Base-by-base conservation (phyloP, 2,888 invertebrate genomes). In the Eugnorisma glareosa region DNA sequence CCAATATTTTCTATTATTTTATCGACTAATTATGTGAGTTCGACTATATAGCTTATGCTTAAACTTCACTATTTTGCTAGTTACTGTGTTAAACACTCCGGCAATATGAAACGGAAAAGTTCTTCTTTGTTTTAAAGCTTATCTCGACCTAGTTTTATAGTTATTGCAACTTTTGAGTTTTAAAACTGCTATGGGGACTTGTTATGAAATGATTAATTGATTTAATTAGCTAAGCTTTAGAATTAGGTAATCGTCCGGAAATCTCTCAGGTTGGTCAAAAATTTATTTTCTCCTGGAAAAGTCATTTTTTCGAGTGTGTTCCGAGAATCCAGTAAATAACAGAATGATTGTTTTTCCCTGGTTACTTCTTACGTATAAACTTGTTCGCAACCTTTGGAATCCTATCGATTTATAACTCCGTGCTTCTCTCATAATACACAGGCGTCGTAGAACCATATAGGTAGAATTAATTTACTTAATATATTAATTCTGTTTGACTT, bases 401-500 rank as follows among this genome's bases (percentile, higher is more conserved):
- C 10, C 15, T 10, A 31, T 31, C 10, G 40, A 63, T 31, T 40
- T 11, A 18, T 43, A 18, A 31, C 13, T 7, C 28, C 0, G 2
- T n/a, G 4, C 24, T 15, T 15, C 37, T 37, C 40, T 69, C 8
- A 18, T 43, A 2, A 4, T 24, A 40, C 18, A 10, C 13, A 68
- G 15, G 35, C 43, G 10, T 51, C 21, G 1, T 18, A 51, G 37
- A 1, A 35, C 11, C n/a, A n/a, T 21, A 18, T 28, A 59, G 35
- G 28, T 66, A 51, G 18, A 57, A 63, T 67, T 66, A 57, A 74
- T 57, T 71, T 31, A 37, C 59, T 67, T 70, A 28, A 54, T 73
- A 45, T 51, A 63, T 67, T 84, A 84, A 73, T 57, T 63, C 31
- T 61, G 63, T 78, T 73, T 67, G 70, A 71, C 67, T 81, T 76